Base-by-base conservation (phyloP, 2,797 vertebrate genomes). In the Microctenopoma steveboyesi region DNA sequence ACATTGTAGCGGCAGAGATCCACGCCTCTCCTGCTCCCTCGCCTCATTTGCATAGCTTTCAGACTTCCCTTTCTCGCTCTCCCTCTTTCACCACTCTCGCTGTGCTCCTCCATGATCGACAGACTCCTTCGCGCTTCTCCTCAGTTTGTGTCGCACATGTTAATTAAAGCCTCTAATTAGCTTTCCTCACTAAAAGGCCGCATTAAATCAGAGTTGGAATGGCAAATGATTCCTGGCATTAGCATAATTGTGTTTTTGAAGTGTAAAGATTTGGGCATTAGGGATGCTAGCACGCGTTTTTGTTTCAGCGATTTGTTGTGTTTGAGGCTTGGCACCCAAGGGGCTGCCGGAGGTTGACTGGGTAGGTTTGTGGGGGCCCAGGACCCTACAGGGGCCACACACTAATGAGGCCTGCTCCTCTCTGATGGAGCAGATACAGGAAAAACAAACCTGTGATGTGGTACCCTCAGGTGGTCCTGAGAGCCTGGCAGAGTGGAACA, bases 161-260 rank as follows among this genome's bases (percentile, higher is more conserved):
- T 93, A 93, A 93, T 93, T 93, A 93, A 92, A 91, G 91, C 84
- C 79, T 88, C 90, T 93, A 93, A 93, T 93, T 93, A 92, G 91
- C 88, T 92, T 91, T 84, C 87, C 84, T 82, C 88, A 84, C 91
- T 93, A 92, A 93, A 93, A 92, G 91, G 91, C 90, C 59, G 81
- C 91, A 92, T 93, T 93, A 93, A 93, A 91, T 92, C 90, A 90
- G 92, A 91, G 83, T 71, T 88, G 81, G 91, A 91, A 92, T 91
- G 89, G 87, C 83, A 91, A 91, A 92, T 89, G 88, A 91, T 90
- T 92, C 89, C 82, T 74, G 73, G 85, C 88, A 93, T 92, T 92
- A 90, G 90, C 92, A 92, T 93, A 93, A 93, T 93, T 90, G 92
- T 93, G 90, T 92, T 92, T 91, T 92, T 92, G 91, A 93, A 92